Base-by-base conservation (phyloP, 2,888 invertebrate genomes). In the Cremastobaeus sp. region DNA sequence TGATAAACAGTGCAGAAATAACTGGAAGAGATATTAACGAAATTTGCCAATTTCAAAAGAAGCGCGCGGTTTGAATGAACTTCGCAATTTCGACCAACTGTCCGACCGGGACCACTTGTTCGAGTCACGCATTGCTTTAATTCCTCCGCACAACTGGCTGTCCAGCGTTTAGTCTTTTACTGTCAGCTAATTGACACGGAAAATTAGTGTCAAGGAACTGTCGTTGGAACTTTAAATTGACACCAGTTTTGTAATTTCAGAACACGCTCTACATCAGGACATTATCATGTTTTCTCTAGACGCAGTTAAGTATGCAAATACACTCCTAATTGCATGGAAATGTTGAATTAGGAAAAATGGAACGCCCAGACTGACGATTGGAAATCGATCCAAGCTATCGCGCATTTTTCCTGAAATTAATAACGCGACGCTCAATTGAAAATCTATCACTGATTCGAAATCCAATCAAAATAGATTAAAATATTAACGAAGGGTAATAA, bases 141-240 rank as follows among this genome's bases (percentile, higher is more conserved):
- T 52, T 21, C 50, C 20, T 34, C 32, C 18, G 14, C 32, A 20
- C 34, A 18, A 20, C 34, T 15, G 21, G 18, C 28, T 39, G 11
- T 14, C 17, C 20, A 14, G 39, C 54, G 39, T 54, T 54, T 54
- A 54, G 11, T 17, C 11, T 54, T 54, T 48, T 39, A 50, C 39
- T 39, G 60, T 50, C 50, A 39, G 41, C 41, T 48, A 62, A 62
- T 62, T 62, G 48, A 50, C 60, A 62, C 35, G 12, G 50, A 41
- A 62, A 62, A 62, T 62, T 62, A 50, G 50, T 62, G 48, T 62
- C 50, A 50, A 50, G 60, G 60, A 50, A 62, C 39, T 41, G 28
- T 3, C 30, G 48, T 37, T 25, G 14, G 28, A 30, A 32, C 25
- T 12, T 41, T 50, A 15, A 48, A 62, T 30, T 62, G 48, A 50